These are phyloP conservation scores for Byasa hedistus DNA, from an alignment of 2,888 invertebrate species.

Conservation along the genomic window DNA sequence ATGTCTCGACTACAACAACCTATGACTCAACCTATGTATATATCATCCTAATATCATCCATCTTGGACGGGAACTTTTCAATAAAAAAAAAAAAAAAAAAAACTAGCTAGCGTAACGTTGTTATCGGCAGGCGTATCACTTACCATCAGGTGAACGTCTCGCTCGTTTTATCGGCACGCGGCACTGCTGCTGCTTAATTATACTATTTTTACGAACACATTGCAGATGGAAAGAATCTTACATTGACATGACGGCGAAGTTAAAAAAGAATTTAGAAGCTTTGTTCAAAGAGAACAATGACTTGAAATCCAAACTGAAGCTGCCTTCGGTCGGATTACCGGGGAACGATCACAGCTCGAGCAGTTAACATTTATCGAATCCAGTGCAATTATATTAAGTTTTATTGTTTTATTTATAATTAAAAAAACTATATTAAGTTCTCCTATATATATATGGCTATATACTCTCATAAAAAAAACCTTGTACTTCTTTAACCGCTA, in stretches of 20 bases:
- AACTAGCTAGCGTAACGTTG: too few species aligned
- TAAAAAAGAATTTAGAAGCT: conserved; percentile 79
- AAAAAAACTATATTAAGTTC: background rate
- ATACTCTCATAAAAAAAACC: too few species aligned
- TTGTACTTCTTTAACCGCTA: too few species aligned
- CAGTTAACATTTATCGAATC: conserved; percentile 41
- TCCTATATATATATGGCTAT: background rate
- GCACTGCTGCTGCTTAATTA: too few species aligned
- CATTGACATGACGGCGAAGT: conserved; percentile 80
- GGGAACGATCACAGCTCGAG: conserved; percentile 43
- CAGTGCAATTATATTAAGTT: conserved; percentile 55
- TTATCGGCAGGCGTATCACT: too few species aligned
- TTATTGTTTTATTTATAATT: conserved; percentile 35
- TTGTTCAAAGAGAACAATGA: conserved; percentile 77
- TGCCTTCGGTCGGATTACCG: conserved; percentile 45
- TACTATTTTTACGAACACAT: background rate
- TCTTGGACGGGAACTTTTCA: too few species aligned
- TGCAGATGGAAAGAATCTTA: conserved; percentile 83
- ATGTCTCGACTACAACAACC: too few species aligned
- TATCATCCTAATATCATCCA: too few species aligned
- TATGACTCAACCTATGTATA: too few species aligned
- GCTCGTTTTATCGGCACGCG: too few species aligned
- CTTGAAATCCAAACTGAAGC: conserved; percentile 62
- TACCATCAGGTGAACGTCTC: too few species aligned
- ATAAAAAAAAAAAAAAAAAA: too few species aligned